Base-by-base conservation (phyloP, 2,797 vertebrate species). In the Ctenopoma multispine region DNA sequence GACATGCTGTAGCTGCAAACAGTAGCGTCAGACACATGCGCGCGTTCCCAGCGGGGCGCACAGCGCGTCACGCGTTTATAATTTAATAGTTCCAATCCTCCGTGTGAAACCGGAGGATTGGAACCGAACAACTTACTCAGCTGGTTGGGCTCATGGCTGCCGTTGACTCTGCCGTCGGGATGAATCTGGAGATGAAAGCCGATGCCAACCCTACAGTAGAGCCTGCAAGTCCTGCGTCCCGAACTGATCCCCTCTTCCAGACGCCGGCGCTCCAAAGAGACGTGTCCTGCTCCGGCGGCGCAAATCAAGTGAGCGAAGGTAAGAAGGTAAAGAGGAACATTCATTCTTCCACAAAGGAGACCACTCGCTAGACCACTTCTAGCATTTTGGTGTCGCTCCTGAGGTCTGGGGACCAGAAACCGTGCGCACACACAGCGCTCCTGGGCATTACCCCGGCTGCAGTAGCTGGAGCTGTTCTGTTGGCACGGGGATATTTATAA, bases 151-250 rank as follows among this genome's bases (percentile, higher is more conserved):
- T 96, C 95, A 84, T 99, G 97, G 83, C 97, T 97, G 74, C 98
- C 98, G 90, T 97, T 98, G 75, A 99, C 97, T 92, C 94, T 95
- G 83, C 98, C 98, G 92, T 97, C 97, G 73, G 96, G 94, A 88
- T 99, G 96, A 87, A 99, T 96, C 93, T 99, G 97, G 64, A 99
- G 96, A 74, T 98, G 97, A 93, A 97, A 99, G 21, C 97, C 97
- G 90, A 99, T 99, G 91, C 97, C 97, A 74, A 97, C 97, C 80
- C 97, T 92, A 85, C 97, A 98, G 90, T 97, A 98, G 21, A 98
- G 94, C 79, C 96, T 95, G 88, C 96, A 97, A 24, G 96, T 97
- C 87, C 97, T 95, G 92, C 97, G 96, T 73, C 97, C 97, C 7
- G 96, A 94, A 34, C 92, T 86, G 88, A 91, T 91, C 48, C 75